A percentile compares a stretch with the other conserved stretches of the same genome.
These are phyloP conservation scores for Drosophila cognata DNA, from an alignment of 2,888 invertebrate species.

Conservation along the genomic window DNA sequence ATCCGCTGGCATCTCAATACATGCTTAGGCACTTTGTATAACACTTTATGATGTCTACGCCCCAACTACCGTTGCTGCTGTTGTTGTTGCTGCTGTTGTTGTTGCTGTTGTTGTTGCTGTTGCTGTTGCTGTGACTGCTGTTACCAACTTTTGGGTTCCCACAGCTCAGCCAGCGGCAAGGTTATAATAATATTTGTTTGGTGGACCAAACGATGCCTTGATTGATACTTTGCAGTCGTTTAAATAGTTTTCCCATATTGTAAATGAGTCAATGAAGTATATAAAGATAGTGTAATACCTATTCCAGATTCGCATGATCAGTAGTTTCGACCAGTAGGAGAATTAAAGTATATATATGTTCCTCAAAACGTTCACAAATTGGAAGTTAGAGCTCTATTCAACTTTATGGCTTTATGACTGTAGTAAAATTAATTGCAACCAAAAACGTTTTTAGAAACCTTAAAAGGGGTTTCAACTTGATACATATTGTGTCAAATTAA, in stretches of 20 bases:
- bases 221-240: slow-evolving; percentile 21
- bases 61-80: slow-evolving; percentile 63
- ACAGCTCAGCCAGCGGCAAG: slow-evolving; percentile 28
- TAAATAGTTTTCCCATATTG: slow-evolving; percentile 26
- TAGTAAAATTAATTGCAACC: slow-evolving; percentile 22
- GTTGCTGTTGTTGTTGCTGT: slow-evolving; percentile 14
- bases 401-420: slow-evolving; percentile 30
- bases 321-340: not conserved
- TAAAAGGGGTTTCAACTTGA: slow-evolving; percentile 5
- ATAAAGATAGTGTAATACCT: slow-evolving; percentile 11
- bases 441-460: slow-evolving; percentile 12
- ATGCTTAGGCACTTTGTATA: slow-evolving; percentile 79
- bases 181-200: slow-evolving; percentile 8
- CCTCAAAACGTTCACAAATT: slow-evolving; percentile 16
- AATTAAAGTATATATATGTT: slow-evolving; percentile 7
- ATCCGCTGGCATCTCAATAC: slow-evolving; percentile 74
- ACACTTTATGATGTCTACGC: slow-evolving; percentile 76
- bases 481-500: slow-evolving; percentile 5
- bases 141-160: slow-evolving; percentile 43
- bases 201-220: slow-evolving; percentile 12
- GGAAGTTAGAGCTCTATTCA: slow-evolving; percentile 1
- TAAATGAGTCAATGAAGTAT: slow-evolving; percentile 8
- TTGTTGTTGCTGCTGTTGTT: slow-evolving; percentile 1
- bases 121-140: slow-evolving; percentile 3
- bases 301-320: slow-evolving; percentile 24